These are phyloP conservation scores for Brachystomella parvula DNA, from an alignment of 1,140 invertebrate genomes.

Conservation along the genomic window DNA sequence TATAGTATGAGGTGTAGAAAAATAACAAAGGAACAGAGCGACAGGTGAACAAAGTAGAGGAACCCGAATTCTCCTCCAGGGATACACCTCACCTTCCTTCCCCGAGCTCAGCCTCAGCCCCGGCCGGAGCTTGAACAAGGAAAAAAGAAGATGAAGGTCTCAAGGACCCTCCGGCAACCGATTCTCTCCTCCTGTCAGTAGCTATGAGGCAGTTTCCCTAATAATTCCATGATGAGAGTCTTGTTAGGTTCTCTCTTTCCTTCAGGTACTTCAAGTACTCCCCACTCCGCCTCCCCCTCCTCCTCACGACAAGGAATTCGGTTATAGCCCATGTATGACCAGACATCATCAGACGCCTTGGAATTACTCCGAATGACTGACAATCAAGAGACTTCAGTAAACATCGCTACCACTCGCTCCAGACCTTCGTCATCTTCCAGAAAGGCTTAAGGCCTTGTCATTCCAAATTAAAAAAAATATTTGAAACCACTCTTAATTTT, in stretches of 20 bases:
- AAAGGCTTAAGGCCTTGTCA: too few relatives aligned
- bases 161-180: not conserved
- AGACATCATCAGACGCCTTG: too few relatives aligned
- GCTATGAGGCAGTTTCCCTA: not conserved
- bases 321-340: too few relatives aligned
- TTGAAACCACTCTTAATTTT: too few relatives aligned
- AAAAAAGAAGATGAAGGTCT: not conserved
- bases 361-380: too few relatives aligned
- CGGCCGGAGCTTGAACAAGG: too few relatives aligned
- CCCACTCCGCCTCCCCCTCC: not conserved
- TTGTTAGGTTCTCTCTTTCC: conserved; percentile 6
- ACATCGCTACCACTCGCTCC: too few relatives aligned
- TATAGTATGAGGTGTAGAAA: too few relatives aligned
- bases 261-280: conserved; percentile 7
- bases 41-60: conserved; percentile 6
- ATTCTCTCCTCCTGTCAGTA: not conserved
- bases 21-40: too few relatives aligned
- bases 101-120: not conserved
- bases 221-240: conserved; percentile 6
- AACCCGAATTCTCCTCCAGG: not conserved
- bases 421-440: too few relatives aligned
- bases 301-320: not conserved
- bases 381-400: too few relatives aligned
- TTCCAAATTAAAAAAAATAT: too few relatives aligned
- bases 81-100: not conserved